phyloP scores from a whole-genome alignment of 2,888 invertebrate species.

The Sphaerophoria rueppellii region DNA sequence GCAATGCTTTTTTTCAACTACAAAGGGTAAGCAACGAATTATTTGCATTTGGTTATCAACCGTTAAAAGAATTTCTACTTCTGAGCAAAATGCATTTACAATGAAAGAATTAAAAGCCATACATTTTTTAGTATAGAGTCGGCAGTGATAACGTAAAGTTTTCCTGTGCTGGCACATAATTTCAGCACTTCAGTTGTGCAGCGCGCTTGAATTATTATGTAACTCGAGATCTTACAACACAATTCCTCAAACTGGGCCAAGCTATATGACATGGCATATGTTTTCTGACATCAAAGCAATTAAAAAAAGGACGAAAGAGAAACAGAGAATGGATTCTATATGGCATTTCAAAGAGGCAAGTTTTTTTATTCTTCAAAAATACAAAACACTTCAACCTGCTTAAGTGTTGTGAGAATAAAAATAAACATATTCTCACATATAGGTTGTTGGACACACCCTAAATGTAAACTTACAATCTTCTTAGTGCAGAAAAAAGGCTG shows the following conservation, averaged over 20 bases:
- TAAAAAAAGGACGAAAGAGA: constrained; percentile 1
- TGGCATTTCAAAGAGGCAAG: constrained; percentile 2
- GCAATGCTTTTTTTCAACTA: too few relatives aligned
- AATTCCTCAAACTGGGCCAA: not conserved
- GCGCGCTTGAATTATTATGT: constrained; percentile 26
- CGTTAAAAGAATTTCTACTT: too few relatives aligned
- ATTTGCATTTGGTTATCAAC: too few relatives aligned
- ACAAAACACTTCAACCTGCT: constrained; percentile 45
- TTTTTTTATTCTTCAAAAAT: constrained; percentile 27
- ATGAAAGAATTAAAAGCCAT: too few relatives aligned
- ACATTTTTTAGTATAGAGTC: too few relatives aligned
- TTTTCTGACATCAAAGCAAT: constrained; percentile 38
- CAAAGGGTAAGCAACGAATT: too few relatives aligned
- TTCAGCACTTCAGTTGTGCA: constrained; percentile 5
- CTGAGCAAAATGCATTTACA: too few relatives aligned
- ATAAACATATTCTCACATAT: constrained; percentile 25
- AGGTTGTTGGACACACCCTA: constrained; percentile 53
- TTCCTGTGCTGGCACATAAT: constrained; percentile 15
- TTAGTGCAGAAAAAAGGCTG: not conserved
- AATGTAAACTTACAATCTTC: constrained; percentile 36
- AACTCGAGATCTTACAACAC: constrained; percentile 25
- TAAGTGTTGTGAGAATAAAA: constrained; percentile 47
- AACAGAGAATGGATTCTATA: not conserved
- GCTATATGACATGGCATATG: constrained; percentile 1
- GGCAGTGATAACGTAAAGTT: not conserved